phyloP scores from a whole-genome alignment of 2,888 invertebrate genomes.

The Amphimallon solstitiale region DNA sequence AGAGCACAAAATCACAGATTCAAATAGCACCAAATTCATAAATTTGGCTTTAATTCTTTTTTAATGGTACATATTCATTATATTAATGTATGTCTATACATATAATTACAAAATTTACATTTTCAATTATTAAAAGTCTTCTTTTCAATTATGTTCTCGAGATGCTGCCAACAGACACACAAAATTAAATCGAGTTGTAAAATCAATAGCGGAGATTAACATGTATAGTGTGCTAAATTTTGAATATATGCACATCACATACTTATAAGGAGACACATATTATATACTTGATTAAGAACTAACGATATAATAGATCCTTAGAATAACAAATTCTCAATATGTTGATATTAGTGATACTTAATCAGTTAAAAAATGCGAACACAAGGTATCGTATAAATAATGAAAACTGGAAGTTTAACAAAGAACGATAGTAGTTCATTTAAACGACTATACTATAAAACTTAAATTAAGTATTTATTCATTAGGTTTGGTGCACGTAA shows the following conservation, averaged over 20 bases:
- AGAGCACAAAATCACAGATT: conserved; percentile 61
- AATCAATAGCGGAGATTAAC: neutral
- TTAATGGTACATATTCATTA: conserved; percentile 46
- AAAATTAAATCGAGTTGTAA: neutral
- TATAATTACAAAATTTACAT: conserved; percentile 51
- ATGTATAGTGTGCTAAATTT: neutral
- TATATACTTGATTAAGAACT: neutral
- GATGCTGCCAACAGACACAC: conserved; percentile 15
- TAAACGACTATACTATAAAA: too few species aligned
- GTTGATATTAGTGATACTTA: conserved; percentile 7
- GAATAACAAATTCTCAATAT: neutral
- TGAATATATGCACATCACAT: conserved; percentile 3
- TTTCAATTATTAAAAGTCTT: conserved; percentile 2
- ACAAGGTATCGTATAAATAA: neutral
- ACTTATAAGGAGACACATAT: neutral
- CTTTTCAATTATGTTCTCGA: conserved; percentile 3
- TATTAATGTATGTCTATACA: conserved; percentile 44
- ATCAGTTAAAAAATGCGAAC: neutral
- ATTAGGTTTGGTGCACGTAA: too few species aligned
- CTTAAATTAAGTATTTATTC: too few species aligned
- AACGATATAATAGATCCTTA: conserved; percentile 7
- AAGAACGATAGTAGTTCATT: neutral
- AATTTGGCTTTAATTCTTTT: conserved; percentile 57
- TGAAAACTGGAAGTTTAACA: neutral
- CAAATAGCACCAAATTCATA: conserved; percentile 63